A percentile compares a stretch with the other conserved stretches of the same genome.
Conservation (phyloP, 2,113 vertebrate genomes). For the Axis porcinus region DNA sequence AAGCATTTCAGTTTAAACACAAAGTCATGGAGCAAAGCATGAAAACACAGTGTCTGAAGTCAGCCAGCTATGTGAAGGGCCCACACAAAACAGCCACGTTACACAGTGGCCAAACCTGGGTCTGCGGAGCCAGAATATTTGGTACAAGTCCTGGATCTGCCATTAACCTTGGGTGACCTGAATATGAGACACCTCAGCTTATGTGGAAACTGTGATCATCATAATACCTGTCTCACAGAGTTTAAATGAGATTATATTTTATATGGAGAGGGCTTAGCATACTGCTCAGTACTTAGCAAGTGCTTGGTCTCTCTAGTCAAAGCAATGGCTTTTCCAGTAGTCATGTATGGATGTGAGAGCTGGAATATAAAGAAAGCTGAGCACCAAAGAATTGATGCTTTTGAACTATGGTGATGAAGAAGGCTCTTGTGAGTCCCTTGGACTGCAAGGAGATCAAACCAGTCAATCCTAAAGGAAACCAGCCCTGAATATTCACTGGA, state of each 20-base stretch:
- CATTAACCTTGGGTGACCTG: not conserved
- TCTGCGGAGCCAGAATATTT: not conserved
- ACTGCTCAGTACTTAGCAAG: not conserved
- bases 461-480: not conserved
- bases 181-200: not conserved
- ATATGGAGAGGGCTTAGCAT: not conserved
- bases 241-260: not conserved
- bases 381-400: not conserved
- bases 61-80: not conserved
- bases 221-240: not conserved
- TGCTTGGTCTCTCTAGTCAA: not conserved
- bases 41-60: not conserved
- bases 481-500: not conserved
- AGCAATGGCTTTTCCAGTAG: not conserved
- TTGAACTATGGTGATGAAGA: not conserved
- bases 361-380: not conserved
- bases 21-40: not conserved
- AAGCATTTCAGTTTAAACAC: not conserved
- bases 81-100: fast-evolving
- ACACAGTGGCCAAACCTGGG: not conserved
- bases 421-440: not conserved
- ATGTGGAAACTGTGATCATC: not conserved
- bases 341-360: not conserved
- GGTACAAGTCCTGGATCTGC: not conserved
- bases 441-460: not conserved